phyloP scores from a whole-genome alignment of 2,888 invertebrate genomes.

The Loripinus fragilis region DNA sequence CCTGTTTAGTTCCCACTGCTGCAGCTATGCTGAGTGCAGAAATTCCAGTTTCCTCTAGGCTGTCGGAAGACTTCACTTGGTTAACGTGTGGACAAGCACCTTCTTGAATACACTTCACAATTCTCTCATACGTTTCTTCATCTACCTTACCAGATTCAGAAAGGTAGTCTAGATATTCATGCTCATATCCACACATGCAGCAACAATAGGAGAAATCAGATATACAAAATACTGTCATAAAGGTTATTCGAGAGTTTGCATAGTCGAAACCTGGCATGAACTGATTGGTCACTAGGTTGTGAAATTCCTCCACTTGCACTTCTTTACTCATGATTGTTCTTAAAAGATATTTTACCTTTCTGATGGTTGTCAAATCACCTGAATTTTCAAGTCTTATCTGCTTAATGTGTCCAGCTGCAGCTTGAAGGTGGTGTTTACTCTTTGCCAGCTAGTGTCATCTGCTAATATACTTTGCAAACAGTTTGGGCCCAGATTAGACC shows the following conservation, averaged over 20 bases:
- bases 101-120: neutral
- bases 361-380: too few species aligned
- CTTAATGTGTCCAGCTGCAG: too few species aligned
- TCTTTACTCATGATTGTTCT: too few species aligned
- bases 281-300: neutral
- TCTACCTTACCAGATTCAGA: neutral
- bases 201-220: neutral
- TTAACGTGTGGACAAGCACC: neutral
- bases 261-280: neutral
- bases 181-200: neutral
- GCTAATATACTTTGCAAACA: too few species aligned
- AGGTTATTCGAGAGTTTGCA: neutral
- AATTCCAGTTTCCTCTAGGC: neutral
- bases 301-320: neutral
- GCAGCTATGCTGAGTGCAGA: neutral
- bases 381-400: too few species aligned
- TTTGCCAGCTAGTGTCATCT: too few species aligned
- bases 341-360: too few species aligned
- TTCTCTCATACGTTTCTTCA: neutral
- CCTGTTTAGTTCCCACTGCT: neutral
- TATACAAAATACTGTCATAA: neutral
- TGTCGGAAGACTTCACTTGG: neutral
- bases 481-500: too few species aligned
- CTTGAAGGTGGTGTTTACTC: too few species aligned
- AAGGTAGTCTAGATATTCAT: neutral